These are phyloP conservation scores for Dasyornis broadbenti DNA, from an alignment of 2,113 vertebrate species.

Conservation along the genomic window DNA sequence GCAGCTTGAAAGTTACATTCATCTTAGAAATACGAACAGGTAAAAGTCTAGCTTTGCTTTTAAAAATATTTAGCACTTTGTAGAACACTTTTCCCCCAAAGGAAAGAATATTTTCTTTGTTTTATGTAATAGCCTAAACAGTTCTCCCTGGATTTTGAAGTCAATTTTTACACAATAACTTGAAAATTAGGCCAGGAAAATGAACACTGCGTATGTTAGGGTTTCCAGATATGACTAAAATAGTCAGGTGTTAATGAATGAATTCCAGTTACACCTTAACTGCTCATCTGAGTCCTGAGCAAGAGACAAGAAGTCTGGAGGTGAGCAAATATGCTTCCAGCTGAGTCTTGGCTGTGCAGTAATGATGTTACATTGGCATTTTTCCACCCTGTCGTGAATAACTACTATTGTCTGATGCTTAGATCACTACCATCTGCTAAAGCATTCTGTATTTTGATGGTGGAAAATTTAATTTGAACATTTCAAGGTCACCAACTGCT, in stretches of 20 bases:
- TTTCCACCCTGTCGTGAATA: neutral
- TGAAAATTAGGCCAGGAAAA: neutral
- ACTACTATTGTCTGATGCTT: neutral
- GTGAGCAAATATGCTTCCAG: neutral
- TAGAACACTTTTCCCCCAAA: neutral
- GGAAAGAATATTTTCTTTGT: neutral
- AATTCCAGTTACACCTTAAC: neutral
- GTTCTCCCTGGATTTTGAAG: neutral
- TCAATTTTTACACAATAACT: neutral
- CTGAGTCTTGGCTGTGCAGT: neutral
- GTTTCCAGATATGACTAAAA: neutral
- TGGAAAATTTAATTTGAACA: neutral
- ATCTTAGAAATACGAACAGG: neutral
- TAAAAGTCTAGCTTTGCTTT: neutral
- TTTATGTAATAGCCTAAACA: neutral
- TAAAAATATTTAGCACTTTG: neutral
- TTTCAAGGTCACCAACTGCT: slow-evolving; percentile 33
- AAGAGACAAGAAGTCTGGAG: neutral
- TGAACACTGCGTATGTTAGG: neutral
- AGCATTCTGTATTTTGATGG: neutral
- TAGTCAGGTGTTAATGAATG: neutral
- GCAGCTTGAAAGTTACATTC: neutral
- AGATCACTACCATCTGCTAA: slow-evolving; percentile 1
- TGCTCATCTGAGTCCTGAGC: neutral
- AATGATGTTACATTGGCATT: neutral